A percentile compares a stretch with the other conserved stretches of the same genome.
These are phyloP conservation scores for Caenorhabditis angaria DNA, from an alignment of 2,888 invertebrate species.

Conservation along the genomic window DNA sequence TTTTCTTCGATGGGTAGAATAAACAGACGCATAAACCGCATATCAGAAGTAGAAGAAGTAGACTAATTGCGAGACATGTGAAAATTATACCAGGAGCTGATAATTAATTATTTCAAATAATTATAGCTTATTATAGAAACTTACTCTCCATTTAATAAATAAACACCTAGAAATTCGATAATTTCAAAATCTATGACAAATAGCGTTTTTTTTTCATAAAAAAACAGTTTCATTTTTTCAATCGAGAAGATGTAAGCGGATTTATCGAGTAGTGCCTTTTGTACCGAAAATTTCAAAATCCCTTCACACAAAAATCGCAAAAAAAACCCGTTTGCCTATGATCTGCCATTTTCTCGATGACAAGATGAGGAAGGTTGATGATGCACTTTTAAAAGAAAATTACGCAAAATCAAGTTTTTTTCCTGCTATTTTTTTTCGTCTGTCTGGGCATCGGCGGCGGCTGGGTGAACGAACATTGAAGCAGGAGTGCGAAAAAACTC, in stretches of 20 bases:
- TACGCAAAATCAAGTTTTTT: not conserved
- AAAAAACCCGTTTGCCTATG: not conserved
- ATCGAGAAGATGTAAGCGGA: constrained; percentile 12
- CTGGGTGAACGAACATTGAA: not conserved
- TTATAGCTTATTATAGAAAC: not conserved
- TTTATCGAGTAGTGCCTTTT: not conserved
- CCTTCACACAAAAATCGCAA: not conserved
- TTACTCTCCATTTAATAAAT: not conserved
- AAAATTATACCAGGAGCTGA: constrained; percentile 40
- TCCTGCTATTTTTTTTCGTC: too few species aligned
- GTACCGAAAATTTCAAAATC: not conserved
- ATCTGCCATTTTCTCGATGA: not conserved
- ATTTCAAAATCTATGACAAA: not conserved
- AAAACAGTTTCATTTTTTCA: constrained; percentile 2
- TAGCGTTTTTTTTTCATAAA: too few species aligned
- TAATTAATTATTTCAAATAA: constrained; percentile 5
- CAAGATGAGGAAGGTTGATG: not conserved
- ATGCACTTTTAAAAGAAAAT: constrained; percentile 2
- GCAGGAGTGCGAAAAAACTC: not conserved
- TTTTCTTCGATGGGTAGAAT: constrained; percentile 18
- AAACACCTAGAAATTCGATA: not conserved
- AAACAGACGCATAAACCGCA: constrained; percentile 30
- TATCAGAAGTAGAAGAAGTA: constrained; percentile 28
- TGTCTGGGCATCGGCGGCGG: not conserved
- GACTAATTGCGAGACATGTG: constrained; percentile 27